A percentile compares a stretch with the other conserved stretches of the same genome.
These are phyloP conservation scores for Epinephelus malabaricus DNA, from an alignment of 2,797 vertebrate species.

Conservation along the genomic window DNA sequence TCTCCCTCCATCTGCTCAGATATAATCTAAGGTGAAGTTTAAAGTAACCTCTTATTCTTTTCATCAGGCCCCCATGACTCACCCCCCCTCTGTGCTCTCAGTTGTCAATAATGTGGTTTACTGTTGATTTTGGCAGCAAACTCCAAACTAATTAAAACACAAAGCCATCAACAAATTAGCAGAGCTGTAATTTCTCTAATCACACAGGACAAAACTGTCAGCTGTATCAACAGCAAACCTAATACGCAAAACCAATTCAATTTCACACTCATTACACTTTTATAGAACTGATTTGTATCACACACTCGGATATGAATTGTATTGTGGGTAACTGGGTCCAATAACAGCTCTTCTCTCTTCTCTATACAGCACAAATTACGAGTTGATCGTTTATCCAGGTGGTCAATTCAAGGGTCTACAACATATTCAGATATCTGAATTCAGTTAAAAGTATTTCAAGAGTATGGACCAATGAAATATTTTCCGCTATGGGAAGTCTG, in stretches of 20 bases:
- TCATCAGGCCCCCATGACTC: background rate
- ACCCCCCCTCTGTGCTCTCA: background rate
- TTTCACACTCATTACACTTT: conserved; percentile 7
- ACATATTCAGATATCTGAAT: background rate
- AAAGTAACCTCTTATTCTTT: background rate
- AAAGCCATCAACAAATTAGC: conserved; percentile 9
- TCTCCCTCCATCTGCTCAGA: background rate
- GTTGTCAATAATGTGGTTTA: background rate
- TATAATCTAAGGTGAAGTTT: background rate
- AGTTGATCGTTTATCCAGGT: background rate
- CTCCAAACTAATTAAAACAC: conserved; percentile 8
- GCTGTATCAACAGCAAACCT: background rate
- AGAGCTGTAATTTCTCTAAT: conserved; percentile 10
- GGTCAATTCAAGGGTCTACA: background rate
- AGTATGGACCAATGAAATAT: background rate
- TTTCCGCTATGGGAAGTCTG: background rate
- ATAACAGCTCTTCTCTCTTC: background rate
- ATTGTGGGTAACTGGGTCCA: background rate
- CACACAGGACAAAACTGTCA: background rate
- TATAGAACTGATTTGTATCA: background rate
- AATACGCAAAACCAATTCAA: background rate
- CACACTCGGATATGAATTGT: background rate
- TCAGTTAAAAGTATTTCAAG: background rate
- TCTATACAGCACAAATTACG: background rate
- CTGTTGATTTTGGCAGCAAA: background rate